Base-by-base conservation (phyloP, 1,140 invertebrate genomes). In the Neodiprion fabricii region DNA sequence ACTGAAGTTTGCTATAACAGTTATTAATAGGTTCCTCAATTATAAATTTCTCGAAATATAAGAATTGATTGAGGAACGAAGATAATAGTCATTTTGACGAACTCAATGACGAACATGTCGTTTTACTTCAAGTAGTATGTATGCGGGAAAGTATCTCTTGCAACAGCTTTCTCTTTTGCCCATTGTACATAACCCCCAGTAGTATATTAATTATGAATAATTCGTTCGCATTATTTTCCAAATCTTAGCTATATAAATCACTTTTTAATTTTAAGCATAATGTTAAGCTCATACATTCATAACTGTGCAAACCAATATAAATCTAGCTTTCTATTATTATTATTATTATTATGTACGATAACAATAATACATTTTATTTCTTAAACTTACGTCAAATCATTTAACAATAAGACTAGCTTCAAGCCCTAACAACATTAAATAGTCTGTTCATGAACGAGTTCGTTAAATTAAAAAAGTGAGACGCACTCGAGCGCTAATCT, bases 321-420 rank as follows among this genome's bases (percentile, higher is more conserved):
- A 17, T 69, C 21, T 69, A 69, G 67, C 12, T 17, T 65, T 3
- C 5, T 61, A 40, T 40, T 40, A 40, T 40, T 40, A 40, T 40
- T 40, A 5, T 40, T 47, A 47, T 69, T 69, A 21, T 69, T 69
- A 69, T 69, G 7, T 69, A 23, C 23, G 5, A 47, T 69, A 69
- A 69, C 3, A 12, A 69, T 69, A 69, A 69, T 69, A 69, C 67
- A 69, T 69, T 69, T 69, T 69, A 69, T 69, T 69, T 69, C 67
- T 7, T 69, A 69, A 69, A 21, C 7, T 23, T 69, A 21, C 7
- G 11, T 40, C 11, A 8, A 14, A 14, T 61, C 53, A 61, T 61
- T 61, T 61, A 61, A 61, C 5, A 40, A 5, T 40, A 40, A 40
- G 28, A 40, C 5, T 40, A 40, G 28, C 28, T 5, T 40, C 28